Percentiles rank a stretch among this genome's conserved stretches.
Evolutionary conservation across 2,113 vertebrate genomes (phyloP).

Genomic region (Pedetes capensis): DNA sequence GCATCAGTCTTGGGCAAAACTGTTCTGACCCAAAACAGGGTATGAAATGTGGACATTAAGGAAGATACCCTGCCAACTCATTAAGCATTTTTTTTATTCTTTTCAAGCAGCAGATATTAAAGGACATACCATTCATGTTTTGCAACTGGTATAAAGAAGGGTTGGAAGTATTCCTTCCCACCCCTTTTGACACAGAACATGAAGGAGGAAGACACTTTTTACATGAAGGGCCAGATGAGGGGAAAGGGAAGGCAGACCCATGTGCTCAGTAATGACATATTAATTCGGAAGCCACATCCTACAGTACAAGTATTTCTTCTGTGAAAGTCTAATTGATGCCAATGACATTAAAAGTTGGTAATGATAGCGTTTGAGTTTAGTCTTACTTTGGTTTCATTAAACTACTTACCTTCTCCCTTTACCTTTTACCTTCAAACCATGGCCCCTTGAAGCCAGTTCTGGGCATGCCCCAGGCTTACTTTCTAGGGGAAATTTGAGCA

Average conservation of each 20-base stretch:
- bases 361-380: conserved; percentile 5
- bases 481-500: conserved; percentile 58
- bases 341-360: conserved; percentile 21
- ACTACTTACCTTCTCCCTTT: conserved; percentile 21
- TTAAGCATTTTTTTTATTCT: conserved; percentile 49
- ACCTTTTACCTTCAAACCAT: conserved; percentile 54
- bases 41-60: conserved; percentile 53
- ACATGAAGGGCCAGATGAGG: not conserved
- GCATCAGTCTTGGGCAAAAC: not conserved
- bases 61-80: conserved; percentile 37
- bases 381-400: conserved; percentile 67
- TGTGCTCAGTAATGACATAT: conserved; percentile 62
- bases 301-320: not conserved
- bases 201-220: not conserved
- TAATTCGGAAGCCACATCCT: conserved; percentile 45
- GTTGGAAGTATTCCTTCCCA: not conserved
- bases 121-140: conserved; percentile 55
- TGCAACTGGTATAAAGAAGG: conserved; percentile 61
- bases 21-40: conserved; percentile 25
- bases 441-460: conserved; percentile 19
- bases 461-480: conserved; percentile 32
- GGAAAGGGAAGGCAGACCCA: not conserved
- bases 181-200: not conserved
- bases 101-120: conserved; percentile 52
- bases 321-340: conserved; percentile 41